Evolutionary conservation across 2,888 invertebrate species (phyloP).

Genomic region (Sinohyriopsis cumingii): DNA sequence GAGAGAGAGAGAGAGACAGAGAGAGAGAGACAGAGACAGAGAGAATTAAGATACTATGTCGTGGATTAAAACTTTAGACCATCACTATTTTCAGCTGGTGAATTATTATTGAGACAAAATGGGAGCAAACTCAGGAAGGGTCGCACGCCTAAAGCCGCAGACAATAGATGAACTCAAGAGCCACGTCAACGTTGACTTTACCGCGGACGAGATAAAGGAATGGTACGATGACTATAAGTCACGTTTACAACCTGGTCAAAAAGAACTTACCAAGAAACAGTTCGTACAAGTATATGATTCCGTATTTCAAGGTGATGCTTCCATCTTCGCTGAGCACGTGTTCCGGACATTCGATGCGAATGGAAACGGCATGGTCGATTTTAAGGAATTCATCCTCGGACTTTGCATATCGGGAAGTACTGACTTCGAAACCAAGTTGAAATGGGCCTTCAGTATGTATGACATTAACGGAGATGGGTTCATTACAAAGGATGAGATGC

Average conservation of each 20-base stretch:
- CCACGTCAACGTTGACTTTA: constrained; percentile 11
- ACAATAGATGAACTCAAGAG: constrained; percentile 15
- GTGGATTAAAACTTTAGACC: no score
- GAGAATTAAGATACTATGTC: no score
- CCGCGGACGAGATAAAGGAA: constrained; percentile 14
- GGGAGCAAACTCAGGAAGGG: no score
- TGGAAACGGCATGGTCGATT: constrained; percentile 39
- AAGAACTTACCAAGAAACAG: constrained; percentile 29
- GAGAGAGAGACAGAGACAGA: no score
- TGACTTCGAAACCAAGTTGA: constrained; percentile 35
- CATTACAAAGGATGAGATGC: constrained; percentile 44
- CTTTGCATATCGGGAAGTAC: constrained; percentile 36
- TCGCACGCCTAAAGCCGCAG: constrained; percentile 7
- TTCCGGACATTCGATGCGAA: constrained; percentile 45
- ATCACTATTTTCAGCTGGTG: no score
- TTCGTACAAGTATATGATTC: constrained; percentile 40
- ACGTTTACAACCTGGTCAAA: constrained; percentile 22
- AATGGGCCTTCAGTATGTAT: constrained; percentile 48
- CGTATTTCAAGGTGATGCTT: constrained; percentile 34
- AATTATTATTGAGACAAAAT: no score
- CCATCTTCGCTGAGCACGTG: constrained; percentile 43
- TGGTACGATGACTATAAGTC: constrained; percentile 17
- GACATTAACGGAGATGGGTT: constrained; percentile 45
- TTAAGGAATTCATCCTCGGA: constrained; percentile 43
- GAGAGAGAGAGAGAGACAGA: no score